These are phyloP conservation scores for Chloebia gouldiae DNA, from an alignment of 2,113 vertebrate species.

Conservation along the genomic window DNA sequence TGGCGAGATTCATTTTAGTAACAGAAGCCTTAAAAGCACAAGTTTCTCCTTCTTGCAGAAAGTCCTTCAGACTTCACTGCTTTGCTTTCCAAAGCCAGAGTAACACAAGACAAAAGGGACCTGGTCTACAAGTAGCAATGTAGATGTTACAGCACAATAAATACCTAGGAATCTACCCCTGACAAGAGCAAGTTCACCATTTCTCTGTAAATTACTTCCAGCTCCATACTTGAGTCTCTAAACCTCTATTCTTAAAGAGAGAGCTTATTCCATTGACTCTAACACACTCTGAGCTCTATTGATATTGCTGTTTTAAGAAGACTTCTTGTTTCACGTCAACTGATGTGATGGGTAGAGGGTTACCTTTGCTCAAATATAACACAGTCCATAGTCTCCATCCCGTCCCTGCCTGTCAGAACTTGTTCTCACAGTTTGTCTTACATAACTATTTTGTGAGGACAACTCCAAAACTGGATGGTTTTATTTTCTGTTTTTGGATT, in stretches of 20 bases:
- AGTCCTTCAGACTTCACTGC: background rate
- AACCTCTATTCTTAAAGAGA: background rate
- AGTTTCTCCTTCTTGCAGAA: background rate
- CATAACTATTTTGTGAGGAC: background rate
- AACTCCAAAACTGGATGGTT: background rate
- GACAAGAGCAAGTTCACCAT: background rate
- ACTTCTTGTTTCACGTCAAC: background rate
- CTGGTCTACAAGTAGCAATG: background rate
- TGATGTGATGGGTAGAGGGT: background rate
- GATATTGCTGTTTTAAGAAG: background rate
- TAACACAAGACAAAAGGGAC: background rate
- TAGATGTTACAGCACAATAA: background rate
- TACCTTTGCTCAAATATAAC: background rate
- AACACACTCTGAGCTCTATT: background rate
- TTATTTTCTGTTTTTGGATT: background rate
- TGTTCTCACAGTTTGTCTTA: background rate
- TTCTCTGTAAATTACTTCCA: background rate
- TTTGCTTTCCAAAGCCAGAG: background rate
- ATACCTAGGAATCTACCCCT: background rate
- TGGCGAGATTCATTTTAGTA: background rate
- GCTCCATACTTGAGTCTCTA: background rate
- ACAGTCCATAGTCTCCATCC: background rate
- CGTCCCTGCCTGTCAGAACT: background rate
- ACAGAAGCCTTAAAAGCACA: background rate
- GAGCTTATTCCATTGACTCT: background rate